Evolutionary conservation across 2,797 vertebrate genomes (phyloP).

Genomic region (Craterocephalus amniculus): DNA sequence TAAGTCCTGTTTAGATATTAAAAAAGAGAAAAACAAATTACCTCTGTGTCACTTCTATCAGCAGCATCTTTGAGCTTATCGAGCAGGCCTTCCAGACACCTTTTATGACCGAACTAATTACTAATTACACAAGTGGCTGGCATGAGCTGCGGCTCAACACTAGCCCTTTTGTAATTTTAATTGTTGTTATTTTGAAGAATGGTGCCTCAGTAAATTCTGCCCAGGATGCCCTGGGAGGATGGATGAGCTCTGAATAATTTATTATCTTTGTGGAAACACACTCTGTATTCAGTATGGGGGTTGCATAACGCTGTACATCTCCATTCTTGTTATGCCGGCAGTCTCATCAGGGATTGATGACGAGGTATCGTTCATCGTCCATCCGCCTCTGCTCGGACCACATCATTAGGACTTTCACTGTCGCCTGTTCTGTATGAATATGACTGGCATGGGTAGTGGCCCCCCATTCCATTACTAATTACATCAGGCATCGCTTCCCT

Average conservation of each 20-base stretch:
- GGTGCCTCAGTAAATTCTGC: constrained; percentile 86
- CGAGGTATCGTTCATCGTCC: constrained; percentile 60
- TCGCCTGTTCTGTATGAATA: constrained; percentile 79
- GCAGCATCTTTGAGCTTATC: constrained; percentile 54
- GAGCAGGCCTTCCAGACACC: constrained; percentile 67
- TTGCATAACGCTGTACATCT: constrained; percentile 57
- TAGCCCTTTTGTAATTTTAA: constrained; percentile 88
- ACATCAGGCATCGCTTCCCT: constrained; percentile 85
- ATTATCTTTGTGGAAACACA: constrained; percentile 90
- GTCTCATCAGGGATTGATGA: constrained; percentile 74
- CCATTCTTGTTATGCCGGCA: constrained; percentile 60
- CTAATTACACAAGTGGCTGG: constrained; percentile 81
- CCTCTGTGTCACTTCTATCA: constrained; percentile 30
- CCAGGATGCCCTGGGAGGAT: constrained; percentile 79
- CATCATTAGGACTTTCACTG: constrained; percentile 71
- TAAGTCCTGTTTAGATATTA: not conserved
- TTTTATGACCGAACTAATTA: constrained; percentile 82
- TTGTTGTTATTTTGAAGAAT: constrained; percentile 90
- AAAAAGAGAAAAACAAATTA: not conserved
- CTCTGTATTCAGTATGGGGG: constrained; percentile 63
- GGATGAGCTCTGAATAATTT: constrained; percentile 94
- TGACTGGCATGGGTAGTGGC: constrained; percentile 87
- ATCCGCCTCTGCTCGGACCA: constrained; percentile 56
- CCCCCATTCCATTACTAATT: constrained; percentile 90
- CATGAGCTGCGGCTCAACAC: constrained; percentile 55